Evolutionary conservation across 2,888 invertebrate species (phyloP).

Genomic region (Drosophila peninsularis): DNA sequence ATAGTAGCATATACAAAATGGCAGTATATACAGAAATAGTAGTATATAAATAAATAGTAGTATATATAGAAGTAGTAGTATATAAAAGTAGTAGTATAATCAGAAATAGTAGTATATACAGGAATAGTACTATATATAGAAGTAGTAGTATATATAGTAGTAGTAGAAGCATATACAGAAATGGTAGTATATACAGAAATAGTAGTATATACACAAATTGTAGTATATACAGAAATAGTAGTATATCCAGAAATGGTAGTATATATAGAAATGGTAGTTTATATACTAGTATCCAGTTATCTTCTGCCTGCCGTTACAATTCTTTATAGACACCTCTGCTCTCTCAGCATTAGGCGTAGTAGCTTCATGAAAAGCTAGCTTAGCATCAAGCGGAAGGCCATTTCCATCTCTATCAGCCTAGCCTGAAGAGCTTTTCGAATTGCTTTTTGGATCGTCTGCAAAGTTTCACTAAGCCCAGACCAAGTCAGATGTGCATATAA

Average conservation of each 20-base stretch:
- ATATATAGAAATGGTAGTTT: too few species aligned
- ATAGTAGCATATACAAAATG: background rate
- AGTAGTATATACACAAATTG: background rate
- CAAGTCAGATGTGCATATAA: background rate
- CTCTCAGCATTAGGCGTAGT: too few species aligned
- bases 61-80: background rate
- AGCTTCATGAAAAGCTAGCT: background rate
- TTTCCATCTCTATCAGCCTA: background rate
- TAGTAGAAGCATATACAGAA: too few species aligned
- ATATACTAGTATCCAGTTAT: too few species aligned
- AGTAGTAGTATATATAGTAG: too few species aligned
- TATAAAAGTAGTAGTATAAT: too few species aligned
- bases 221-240: background rate
- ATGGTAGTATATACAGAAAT: background rate
- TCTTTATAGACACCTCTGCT: too few species aligned
- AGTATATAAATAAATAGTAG: background rate
- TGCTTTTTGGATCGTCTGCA: background rate
- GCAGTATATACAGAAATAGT: background rate
- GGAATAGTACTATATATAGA: too few species aligned
- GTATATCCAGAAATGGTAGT: background rate
- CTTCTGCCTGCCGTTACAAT: too few species aligned
- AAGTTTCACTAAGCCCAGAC: background rate
- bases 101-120: background rate
- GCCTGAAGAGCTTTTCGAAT: background rate
- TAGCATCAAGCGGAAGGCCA: background rate